Base-by-base conservation (phyloP, 2,797 vertebrate genomes). In the Poecilia velifera region DNA sequence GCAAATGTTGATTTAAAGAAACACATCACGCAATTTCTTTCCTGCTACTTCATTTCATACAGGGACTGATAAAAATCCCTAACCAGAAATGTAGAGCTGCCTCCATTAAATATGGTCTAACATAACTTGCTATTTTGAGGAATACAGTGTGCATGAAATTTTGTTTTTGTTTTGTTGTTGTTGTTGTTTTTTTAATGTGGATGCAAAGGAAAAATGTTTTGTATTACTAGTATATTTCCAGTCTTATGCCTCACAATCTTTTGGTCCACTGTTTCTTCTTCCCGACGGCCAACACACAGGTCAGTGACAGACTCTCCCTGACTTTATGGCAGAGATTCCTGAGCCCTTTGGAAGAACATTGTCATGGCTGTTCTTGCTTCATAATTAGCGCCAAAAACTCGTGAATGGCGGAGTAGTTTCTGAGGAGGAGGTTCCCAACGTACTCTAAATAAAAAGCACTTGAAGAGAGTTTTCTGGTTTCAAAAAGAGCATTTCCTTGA, bases 281-380 rank as follows among this genome's bases (percentile, higher is more conserved):
- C 68, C 76, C 28, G 39, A 43, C 28, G n/a, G 20, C 76, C 76
- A 51, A 59, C 49, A 45, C 51, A 36, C 46, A 49, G 62, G 28
- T 57, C 68, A 20, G 2, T 59, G 49, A 43, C 39, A 20, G 49
- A 53, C 6, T 34, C 57, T 49, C 45, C 1, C 66, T 71, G 49
- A 53, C 57, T 55, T 45, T 55, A 71, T 45, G 76, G 45, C 76
- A 57, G n/a, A 41, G 14, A 39, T 71, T 41, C 36, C 47, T 25
- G 36, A 77, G 51, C 49, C 39, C 36, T 31, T 31, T 25, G 39
- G 28, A 57, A 77, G 49, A 57, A 57, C 51, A 25, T 9, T 53
- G 22, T 25, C 51, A 53, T 53, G 49, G 51, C 49, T 51, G 20
- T 25, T 53, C 8, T 9, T 53, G 51, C 1, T 3, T 25, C 51